Conservation (phyloP, 2,113 vertebrate species). For the Lophotis ruficrista region DNA sequence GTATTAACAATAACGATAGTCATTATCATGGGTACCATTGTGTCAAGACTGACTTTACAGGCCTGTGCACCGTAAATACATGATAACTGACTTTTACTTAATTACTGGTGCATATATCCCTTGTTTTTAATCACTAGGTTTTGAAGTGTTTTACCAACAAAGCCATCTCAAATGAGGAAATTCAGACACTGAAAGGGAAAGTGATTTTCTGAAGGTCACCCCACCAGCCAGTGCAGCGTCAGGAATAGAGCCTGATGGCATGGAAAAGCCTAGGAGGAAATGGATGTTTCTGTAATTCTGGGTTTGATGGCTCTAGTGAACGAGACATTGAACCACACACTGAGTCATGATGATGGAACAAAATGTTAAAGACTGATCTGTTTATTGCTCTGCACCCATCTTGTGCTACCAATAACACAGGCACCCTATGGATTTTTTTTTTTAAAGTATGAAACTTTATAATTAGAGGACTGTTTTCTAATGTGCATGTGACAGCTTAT, state of each 20-base stretch:
- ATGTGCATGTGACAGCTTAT: background rate
- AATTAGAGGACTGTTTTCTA: background rate
- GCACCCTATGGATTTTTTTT: background rate
- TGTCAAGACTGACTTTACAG: background rate
- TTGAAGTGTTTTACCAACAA: background rate
- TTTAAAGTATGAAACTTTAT: background rate
- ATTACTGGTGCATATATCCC: background rate
- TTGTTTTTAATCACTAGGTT: background rate
- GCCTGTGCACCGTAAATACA: background rate
- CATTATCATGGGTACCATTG: background rate
- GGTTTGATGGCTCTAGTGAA: conserved; percentile 22
- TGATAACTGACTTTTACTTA: background rate
- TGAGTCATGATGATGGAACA: conserved; percentile 13
- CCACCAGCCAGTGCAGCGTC: background rate
- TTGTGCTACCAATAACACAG: background rate
- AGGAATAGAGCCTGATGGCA: background rate
- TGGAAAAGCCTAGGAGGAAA: conserved; percentile 18
- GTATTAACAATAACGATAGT: background rate
- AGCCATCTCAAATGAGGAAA: background rate
- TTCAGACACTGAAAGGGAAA: background rate
- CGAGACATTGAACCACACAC: conserved; percentile 23
- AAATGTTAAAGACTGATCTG: background rate
- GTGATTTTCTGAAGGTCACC: background rate
- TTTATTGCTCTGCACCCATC: conserved; percentile 10
- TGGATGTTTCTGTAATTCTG: background rate